These are phyloP conservation scores for Eutrigla gurnardus DNA, from an alignment of 2,797 vertebrate species.

Conservation along the genomic window DNA sequence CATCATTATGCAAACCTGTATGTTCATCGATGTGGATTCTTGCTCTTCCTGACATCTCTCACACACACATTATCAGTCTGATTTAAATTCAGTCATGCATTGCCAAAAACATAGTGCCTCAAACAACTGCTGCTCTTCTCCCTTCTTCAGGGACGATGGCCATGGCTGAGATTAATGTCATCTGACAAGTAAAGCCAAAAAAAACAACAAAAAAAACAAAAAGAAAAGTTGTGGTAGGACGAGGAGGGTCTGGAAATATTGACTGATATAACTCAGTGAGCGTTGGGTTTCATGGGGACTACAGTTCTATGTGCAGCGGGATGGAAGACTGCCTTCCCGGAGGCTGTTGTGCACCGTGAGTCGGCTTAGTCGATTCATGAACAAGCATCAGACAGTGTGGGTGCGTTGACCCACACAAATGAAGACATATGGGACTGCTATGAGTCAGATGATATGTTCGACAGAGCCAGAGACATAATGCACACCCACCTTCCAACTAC, in stretches of 20 bases:
- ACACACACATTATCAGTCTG: background rate
- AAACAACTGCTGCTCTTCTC: conserved; percentile 21
- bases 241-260: conserved; percentile 53
- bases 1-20: background rate
- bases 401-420: conserved; percentile 38
- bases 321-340: conserved; percentile 64
- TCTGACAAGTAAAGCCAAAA: conserved; percentile 52
- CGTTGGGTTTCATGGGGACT: conserved; percentile 27
- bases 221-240: conserved; percentile 47
- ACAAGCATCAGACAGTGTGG: conserved; percentile 23
- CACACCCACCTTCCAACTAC: background rate
- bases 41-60: background rate
- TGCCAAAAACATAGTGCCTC: conserved; percentile 10
- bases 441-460: background rate
- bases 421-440: conserved; percentile 24
- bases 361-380: conserved; percentile 40
- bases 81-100: background rate
- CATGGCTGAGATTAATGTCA: conserved; percentile 43
- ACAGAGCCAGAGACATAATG: background rate
- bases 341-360: background rate
- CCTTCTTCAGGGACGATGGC: background rate
- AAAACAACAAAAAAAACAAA: conserved; percentile 48
- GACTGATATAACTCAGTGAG: conserved; percentile 51
- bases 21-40: background rate
- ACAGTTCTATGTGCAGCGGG: conserved; percentile 49